Base-by-base conservation (phyloP, 2,797 vertebrate genomes). In the Muscicapa striata region DNA sequence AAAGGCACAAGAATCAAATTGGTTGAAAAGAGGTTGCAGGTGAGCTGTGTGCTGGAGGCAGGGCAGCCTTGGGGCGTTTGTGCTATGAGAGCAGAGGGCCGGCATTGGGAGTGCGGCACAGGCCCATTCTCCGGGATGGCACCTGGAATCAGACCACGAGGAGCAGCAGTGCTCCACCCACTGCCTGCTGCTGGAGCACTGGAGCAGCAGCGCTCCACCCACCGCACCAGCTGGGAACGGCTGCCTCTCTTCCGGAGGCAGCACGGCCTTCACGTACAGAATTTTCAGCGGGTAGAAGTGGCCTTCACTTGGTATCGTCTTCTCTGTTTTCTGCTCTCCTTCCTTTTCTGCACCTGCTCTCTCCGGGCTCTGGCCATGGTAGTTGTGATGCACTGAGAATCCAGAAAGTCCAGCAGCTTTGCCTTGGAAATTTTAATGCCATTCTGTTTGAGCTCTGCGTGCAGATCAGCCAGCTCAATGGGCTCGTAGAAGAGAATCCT, bases 351-450 rank as follows among this genome's bases (percentile, higher is more conserved):
- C 11, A 63, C 75, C 78, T 93, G 93, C 78, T 98, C 97, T 68
- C 95, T 98, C n/a, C 98, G 96, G 45, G 97, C 92, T 12, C 93
- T n/a, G 4, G 99, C 99, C 0, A 98, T 99, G 78, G 99, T 99
- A 87, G 99, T 98, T 29, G 99, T 99, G 94, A 99, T 98, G 81
- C 99, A 99, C 86, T 99, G 99, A 49, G 98, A 97, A 72, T 99
- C 99, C 75, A 99, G 97, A 86, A 99, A 99, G 96, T 99, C 98
- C 78, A 99, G 93, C 82, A 99, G 98, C 94, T 98, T 99, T 84
- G 98, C 95, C 2, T 98, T 96, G 7, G 98, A 98, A 61, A 99
- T 96, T 20, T 96, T 98, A 94, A 99, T 98, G 62, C 99, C 99
- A 0, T 98, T 98, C 5, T 97, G 97, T 89, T 97, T 99, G 87